Conservation (phyloP, 2,888 invertebrate species). For the Chaetogeoica ovagalla region DNA sequence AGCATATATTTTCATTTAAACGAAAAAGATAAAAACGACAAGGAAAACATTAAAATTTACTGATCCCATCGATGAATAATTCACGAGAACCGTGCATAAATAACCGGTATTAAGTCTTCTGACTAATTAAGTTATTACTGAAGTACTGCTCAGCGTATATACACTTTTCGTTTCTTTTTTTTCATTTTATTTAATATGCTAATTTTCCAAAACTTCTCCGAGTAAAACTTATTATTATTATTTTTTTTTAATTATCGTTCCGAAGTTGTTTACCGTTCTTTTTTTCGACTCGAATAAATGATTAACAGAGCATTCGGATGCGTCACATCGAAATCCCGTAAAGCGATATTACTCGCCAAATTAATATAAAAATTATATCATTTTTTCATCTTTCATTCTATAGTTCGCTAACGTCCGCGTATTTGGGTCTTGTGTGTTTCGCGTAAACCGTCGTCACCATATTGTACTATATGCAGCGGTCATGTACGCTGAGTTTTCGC, state of each 20-base stretch:
- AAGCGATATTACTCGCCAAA: background rate
- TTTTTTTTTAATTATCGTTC: slow-evolving; percentile 16
- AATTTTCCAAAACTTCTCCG: background rate
- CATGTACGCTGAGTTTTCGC: background rate
- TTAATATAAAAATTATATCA: background rate
- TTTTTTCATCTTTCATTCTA: background rate
- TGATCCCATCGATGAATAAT: slow-evolving; percentile 40
- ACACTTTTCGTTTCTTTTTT: too few relatives aligned
- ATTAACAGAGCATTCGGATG: slow-evolving; percentile 14
- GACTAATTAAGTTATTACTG: slow-evolving; percentile 36
- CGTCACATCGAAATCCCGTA: background rate
- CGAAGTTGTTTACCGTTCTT: slow-evolving; percentile 22
- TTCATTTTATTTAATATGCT: slow-evolving; percentile 15
- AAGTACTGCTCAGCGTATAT: background rate
- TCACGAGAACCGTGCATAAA: slow-evolving; percentile 41
- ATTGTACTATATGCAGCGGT: background rate
- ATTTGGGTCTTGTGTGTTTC: background rate
- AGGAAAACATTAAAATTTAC: slow-evolving; percentile 29
- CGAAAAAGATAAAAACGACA: background rate
- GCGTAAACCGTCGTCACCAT: background rate
- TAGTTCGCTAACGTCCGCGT: background rate
- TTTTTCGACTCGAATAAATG: background rate
- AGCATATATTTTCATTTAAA: slow-evolving; percentile 23
- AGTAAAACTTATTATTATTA: background rate
- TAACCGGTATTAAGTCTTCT: slow-evolving; percentile 31